Conservation (phyloP, 2,888 invertebrate species). For the Diogma glabrata region DNA sequence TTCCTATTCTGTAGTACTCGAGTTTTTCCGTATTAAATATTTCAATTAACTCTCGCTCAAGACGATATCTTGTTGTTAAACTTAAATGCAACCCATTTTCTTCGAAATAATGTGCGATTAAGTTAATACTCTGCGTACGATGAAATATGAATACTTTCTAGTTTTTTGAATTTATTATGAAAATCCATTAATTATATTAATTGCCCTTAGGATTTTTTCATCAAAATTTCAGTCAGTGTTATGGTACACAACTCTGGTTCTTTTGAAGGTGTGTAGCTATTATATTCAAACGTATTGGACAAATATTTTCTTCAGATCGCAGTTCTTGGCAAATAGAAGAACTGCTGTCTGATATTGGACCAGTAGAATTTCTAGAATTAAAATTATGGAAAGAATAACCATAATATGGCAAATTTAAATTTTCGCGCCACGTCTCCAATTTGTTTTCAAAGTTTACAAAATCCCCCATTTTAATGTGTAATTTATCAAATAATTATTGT, state of each 20-base stretch:
- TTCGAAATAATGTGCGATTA: not conserved
- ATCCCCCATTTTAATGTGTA: too few species aligned
- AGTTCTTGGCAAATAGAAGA: not conserved
- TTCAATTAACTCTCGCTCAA: conserved; percentile 15
- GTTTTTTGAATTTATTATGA: not conserved
- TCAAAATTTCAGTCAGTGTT: not conserved
- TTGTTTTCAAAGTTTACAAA: not conserved
- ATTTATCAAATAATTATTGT: too few species aligned
- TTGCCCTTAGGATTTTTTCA: not conserved
- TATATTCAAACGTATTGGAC: not conserved
- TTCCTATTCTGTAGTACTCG: conserved; percentile 15
- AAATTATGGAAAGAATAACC: not conserved
- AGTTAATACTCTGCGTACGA: not conserved
- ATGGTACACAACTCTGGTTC: not conserved
- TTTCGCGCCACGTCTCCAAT: not conserved
- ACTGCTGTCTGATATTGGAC: not conserved
- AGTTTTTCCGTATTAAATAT: conserved; percentile 15
- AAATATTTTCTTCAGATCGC: too few species aligned
- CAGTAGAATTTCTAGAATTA: not conserved
- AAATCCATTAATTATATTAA: not conserved
- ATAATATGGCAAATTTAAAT: not conserved
- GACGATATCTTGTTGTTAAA: conserved; percentile 13
- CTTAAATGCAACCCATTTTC: too few species aligned
- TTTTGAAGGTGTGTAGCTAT: not conserved
- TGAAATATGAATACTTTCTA: not conserved